phyloP scores from a whole-genome alignment of 2,888 invertebrate genomes.

The Nymphalis c-album region DNA sequence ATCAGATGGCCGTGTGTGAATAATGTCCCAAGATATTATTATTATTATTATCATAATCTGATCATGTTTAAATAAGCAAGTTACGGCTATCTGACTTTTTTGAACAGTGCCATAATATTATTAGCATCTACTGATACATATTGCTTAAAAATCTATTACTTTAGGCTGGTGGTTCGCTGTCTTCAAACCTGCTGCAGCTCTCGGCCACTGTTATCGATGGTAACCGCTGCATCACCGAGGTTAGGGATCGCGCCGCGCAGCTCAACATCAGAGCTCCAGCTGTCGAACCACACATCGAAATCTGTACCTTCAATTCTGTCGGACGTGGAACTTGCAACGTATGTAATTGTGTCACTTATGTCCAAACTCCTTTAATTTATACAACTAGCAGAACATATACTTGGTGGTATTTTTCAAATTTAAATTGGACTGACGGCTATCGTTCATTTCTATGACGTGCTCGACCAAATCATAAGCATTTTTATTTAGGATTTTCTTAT shows the following conservation, averaged over 20 bases:
- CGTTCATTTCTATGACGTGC: too few species aligned
- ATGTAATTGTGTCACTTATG: slow-evolving; percentile 37
- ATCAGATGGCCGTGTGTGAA: too few species aligned
- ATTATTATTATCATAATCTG: too few species aligned
- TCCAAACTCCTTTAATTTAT: background rate
- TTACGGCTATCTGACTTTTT: too few species aligned
- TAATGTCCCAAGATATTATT: too few species aligned
- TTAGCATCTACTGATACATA: background rate
- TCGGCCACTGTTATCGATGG: slow-evolving; percentile 41
- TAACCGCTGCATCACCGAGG: slow-evolving; percentile 40
- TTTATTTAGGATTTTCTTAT: too few species aligned
- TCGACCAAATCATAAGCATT: too few species aligned
- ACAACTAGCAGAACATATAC: background rate
- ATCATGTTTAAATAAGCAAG: background rate
- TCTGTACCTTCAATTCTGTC: slow-evolving; percentile 54
- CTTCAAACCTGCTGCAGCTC: slow-evolving; percentile 43
- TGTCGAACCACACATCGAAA: slow-evolving; percentile 54
- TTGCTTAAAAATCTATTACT: background rate
- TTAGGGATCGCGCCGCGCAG: slow-evolving; percentile 27
- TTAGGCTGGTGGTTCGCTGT: slow-evolving; percentile 50
- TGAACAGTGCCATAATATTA: background rate
- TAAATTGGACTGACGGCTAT: too few species aligned
- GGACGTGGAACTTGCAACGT: slow-evolving; percentile 58
- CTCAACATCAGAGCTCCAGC: slow-evolving; percentile 46
- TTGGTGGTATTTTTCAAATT: background rate